Percentiles rank a stretch among this genome's conserved stretches.
These are phyloP conservation scores for Germaria angustata DNA, from an alignment of 2,888 invertebrate species.

Conservation along the genomic window DNA sequence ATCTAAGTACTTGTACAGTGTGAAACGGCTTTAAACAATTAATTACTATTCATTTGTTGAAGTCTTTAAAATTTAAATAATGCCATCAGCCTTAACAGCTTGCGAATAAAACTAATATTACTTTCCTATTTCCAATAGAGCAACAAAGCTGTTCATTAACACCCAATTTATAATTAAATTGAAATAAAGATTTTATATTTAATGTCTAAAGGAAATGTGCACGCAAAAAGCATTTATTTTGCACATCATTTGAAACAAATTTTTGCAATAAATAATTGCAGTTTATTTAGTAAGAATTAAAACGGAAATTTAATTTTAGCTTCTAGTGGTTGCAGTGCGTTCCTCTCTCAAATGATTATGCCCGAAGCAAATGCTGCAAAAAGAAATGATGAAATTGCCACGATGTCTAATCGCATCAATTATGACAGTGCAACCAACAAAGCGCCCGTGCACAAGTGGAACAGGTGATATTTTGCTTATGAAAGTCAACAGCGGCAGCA, in stretches of 20 bases:
- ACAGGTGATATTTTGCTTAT: conserved; percentile 41
- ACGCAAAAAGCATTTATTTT: conserved; percentile 15
- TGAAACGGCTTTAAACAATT: too few species aligned
- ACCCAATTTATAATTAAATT: conserved; percentile 6
- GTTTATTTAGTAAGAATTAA: conserved; percentile 49
- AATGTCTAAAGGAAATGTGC: neutral
- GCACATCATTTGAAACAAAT: conserved; percentile 56
- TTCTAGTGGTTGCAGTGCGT: neutral
- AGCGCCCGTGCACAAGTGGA: conserved; percentile 46
- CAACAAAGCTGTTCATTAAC: neutral
- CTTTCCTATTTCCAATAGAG: neutral
- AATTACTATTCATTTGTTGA: too few species aligned
- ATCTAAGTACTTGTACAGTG: too few species aligned
- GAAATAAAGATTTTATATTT: neutral
- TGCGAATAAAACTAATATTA: neutral
- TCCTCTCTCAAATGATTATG: conserved; percentile 36
- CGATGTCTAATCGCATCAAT: conserved; percentile 44
- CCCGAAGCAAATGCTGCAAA: conserved; percentile 56
- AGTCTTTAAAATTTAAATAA: too few species aligned
- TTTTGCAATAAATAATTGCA: conserved; percentile 39
- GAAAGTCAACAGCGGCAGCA: conserved; percentile 22
- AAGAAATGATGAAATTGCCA: conserved; percentile 58
- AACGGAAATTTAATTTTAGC: conserved; percentile 37
- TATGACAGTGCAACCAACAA: conserved; percentile 37
- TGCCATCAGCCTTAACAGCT: neutral